Conservation (phyloP, 2,888 invertebrate species). For the Caradrina clavipalpis region DNA sequence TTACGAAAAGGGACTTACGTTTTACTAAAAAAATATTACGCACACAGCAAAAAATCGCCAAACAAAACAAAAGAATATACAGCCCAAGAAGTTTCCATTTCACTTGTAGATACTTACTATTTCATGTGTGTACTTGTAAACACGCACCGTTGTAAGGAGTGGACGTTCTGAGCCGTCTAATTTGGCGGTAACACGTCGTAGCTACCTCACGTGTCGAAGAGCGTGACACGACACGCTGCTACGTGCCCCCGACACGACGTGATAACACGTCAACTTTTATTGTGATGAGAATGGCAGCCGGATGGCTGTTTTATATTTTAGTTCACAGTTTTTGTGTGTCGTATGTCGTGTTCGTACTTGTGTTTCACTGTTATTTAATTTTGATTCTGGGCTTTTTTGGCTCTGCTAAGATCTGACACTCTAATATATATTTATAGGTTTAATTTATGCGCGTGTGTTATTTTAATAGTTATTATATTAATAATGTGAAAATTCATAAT, state of each 20-base stretch:
- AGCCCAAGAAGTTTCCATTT: neutral
- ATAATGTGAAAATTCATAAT: too few species aligned
- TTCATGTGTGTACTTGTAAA: slow-evolving; percentile 1
- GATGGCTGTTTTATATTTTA: slow-evolving; percentile 56
- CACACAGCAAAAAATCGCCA: too few species aligned
- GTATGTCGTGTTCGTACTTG: neutral
- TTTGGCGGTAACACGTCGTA: slow-evolving; percentile 39
- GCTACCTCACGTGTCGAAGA: slow-evolving; percentile 54
- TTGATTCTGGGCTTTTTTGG: neutral
- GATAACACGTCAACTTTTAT: slow-evolving; percentile 69
- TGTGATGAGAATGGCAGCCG: slow-evolving; percentile 62
- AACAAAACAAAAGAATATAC: neutral
- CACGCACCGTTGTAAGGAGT: slow-evolving; percentile 30
- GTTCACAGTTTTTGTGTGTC: slow-evolving; percentile 27
- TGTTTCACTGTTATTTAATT: slow-evolving; percentile 11
- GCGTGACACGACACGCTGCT: slow-evolving; percentile 54
- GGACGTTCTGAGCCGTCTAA: slow-evolving; percentile 46
- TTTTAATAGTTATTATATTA: too few species aligned
- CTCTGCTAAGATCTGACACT: neutral
- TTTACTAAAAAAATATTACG: too few species aligned
- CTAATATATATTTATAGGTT: too few species aligned
- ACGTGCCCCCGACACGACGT: slow-evolving; percentile 62
- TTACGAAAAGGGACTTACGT: too few species aligned
- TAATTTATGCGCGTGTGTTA: too few species aligned
- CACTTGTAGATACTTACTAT: neutral